Conservation (phyloP, 2,113 vertebrate genomes). For the Ophthalmolycus amberensis region DNA sequence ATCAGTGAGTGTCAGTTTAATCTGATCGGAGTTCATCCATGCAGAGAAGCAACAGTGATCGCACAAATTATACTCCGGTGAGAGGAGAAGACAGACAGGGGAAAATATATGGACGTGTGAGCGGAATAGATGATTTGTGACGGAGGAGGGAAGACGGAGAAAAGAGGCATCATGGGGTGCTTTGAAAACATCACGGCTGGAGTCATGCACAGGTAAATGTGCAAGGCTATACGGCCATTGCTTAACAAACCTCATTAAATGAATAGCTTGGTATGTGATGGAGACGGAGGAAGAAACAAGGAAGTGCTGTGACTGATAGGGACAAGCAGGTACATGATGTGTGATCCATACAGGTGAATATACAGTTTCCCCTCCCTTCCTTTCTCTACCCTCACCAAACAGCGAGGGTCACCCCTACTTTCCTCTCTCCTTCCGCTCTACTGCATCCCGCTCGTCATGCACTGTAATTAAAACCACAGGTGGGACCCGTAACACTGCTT, state of each 20-base stretch:
- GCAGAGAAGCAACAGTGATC: constrained; percentile 74
- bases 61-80: constrained; percentile 71
- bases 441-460: constrained; percentile 73
- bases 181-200: constrained; percentile 63
- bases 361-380: not conserved
- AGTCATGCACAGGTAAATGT: constrained; percentile 51
- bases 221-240: not conserved
- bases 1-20: constrained; percentile 71
- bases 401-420: constrained; percentile 75
- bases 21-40: constrained; percentile 76
- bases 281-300: not conserved
- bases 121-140: constrained; percentile 72
- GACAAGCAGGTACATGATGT: constrained; percentile 5
- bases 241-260: constrained; percentile 45
- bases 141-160: constrained; percentile 7
- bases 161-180: constrained; percentile 45
- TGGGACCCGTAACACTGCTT: constrained; percentile 79
- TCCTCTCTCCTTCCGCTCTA: constrained; percentile 70
- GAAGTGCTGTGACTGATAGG: not conserved
- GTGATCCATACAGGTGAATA: constrained; percentile 50
- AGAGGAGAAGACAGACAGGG: constrained; percentile 56
- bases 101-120: constrained; percentile 58
- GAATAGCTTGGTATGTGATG: not conserved
- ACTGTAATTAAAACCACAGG: constrained; percentile 87
- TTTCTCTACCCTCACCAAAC: constrained; percentile 38